Base-by-base conservation (phyloP, 2,113 vertebrate genomes). In the Trogon surrucura region DNA sequence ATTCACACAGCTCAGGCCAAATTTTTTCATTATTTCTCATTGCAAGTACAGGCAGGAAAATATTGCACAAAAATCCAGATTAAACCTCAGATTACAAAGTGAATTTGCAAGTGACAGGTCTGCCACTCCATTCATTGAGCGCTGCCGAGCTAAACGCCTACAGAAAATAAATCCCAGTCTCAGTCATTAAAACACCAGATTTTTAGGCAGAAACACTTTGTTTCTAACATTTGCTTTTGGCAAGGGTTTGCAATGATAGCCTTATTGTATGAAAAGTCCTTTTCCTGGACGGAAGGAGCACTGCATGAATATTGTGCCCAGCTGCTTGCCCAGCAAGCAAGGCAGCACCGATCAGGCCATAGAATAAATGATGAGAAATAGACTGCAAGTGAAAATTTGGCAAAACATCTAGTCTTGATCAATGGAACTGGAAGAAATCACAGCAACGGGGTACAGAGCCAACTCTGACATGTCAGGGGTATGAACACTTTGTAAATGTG, bases 341-440 rank as follows among this genome's bases (percentile, higher is more conserved):
- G 26, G 0, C 1, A 69, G 38, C 19, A 36, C 29, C 1, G 0
- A 38, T 22, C 10, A 23, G 80, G 20, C 9, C 2, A 11, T 23
- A n/a, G 67, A 65, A 70, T 21, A 87, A 70, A 74, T 19, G 10
- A 74, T 34, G 64, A 79, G 14, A 83, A 36, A 58, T 29, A 50
- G 10, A 74, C 38, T 41, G 12, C 41, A 90, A 60, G 71, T 11
- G 11, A 71, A 65, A 45, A 48, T 45, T 61, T 66, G 27, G 51
- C 9, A 25, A 65, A 80, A 70, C 15, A 16, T 29, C 44, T 47
- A 47, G 60, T 45, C 54, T 36, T 56, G 36, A 53, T 83, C 20
- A 50, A 23, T 6, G 15, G 41, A 65, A 50, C 22, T 50, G 47
- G 34, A 71, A 73, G 45, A 69, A 65, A 69, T 41, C 48, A 16